Evolutionary conservation across 2,888 invertebrate species (phyloP).

Genomic region (Iphiclides podalirius): DNA sequence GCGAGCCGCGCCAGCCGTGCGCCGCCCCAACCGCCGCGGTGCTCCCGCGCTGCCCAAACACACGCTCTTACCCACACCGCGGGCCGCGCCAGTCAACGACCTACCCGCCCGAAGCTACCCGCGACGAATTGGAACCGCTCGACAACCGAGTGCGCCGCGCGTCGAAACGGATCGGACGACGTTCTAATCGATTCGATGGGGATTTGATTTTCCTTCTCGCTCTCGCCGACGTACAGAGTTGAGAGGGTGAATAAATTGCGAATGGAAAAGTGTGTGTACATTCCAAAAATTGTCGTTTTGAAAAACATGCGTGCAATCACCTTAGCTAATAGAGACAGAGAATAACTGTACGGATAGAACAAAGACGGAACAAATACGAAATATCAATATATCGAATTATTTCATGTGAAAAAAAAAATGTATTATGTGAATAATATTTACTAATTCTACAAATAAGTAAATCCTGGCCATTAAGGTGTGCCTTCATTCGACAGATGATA

Average conservation of each 20-base stretch:
- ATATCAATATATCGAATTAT: no score
- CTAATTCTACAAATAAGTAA: not conserved
- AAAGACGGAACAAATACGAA: no score
- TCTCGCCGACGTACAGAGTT: no score
- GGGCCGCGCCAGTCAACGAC: constrained; percentile 36
- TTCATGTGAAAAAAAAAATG: no score
- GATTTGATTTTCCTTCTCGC: no score
- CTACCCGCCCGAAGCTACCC: constrained; percentile 12
- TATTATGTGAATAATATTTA: not conserved
- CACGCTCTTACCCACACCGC: constrained; percentile 64
- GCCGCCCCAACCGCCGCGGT: constrained; percentile 58
- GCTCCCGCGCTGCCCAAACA: constrained; percentile 67
- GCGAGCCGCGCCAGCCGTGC: constrained; percentile 74
- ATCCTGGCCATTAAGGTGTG: not conserved
- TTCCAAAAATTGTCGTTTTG: not conserved
- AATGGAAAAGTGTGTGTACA: no score
- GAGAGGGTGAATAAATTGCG: not conserved
- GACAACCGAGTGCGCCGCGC: no score
- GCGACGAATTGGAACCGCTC: no score
- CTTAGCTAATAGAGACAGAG: not conserved
- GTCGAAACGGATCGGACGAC: no score
- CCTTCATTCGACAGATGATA: not conserved
- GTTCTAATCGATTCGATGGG: no score
- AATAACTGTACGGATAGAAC: no score
- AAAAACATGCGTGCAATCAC: not conserved